These are phyloP conservation scores for Eucriotettix oculatus DNA, from an alignment of 2,888 invertebrate genomes.

Conservation along the genomic window DNA sequence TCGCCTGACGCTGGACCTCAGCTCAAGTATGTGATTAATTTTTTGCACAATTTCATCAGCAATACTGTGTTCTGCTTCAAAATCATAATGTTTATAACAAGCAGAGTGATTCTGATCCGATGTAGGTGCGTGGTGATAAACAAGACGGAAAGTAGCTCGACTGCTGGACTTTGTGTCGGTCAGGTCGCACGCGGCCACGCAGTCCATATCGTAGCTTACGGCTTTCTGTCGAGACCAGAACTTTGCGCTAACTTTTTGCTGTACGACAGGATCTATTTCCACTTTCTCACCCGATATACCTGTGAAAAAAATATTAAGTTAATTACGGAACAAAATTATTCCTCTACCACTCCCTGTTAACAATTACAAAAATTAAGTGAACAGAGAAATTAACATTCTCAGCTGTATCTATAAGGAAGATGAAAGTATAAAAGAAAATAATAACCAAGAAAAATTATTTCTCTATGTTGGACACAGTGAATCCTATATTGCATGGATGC, in stretches of 20 bases:
- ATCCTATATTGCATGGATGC: no score
- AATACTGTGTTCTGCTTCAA: constrained; percentile 60
- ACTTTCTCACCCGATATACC: constrained; percentile 79
- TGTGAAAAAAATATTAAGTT: constrained; percentile 14
- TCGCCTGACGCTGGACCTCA: constrained; percentile 60
- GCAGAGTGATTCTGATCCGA: constrained; percentile 2
- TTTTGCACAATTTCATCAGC: constrained; percentile 76
- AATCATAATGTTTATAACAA: constrained; percentile 67
- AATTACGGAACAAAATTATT: background rate
- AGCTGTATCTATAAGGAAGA: no score
- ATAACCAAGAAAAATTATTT: no score
- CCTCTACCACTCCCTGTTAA: background rate
- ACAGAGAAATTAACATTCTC: no score
- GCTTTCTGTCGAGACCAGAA: constrained; percentile 54
- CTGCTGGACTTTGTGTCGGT: constrained; percentile 52
- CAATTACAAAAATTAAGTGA: background rate
- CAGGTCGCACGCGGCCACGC: constrained; percentile 73
- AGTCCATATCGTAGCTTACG: constrained; percentile 70
- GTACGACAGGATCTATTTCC: constrained; percentile 72
- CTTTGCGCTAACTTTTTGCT: constrained; percentile 26
- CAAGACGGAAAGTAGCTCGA: constrained; percentile 56
- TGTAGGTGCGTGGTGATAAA: constrained; percentile 28
- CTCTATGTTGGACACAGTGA: no score
- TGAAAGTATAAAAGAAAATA: no score
- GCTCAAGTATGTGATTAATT: constrained; percentile 69